These are phyloP conservation scores for Sparus aurata DNA, from an alignment of 2,797 vertebrate species.

Conservation along the genomic window DNA sequence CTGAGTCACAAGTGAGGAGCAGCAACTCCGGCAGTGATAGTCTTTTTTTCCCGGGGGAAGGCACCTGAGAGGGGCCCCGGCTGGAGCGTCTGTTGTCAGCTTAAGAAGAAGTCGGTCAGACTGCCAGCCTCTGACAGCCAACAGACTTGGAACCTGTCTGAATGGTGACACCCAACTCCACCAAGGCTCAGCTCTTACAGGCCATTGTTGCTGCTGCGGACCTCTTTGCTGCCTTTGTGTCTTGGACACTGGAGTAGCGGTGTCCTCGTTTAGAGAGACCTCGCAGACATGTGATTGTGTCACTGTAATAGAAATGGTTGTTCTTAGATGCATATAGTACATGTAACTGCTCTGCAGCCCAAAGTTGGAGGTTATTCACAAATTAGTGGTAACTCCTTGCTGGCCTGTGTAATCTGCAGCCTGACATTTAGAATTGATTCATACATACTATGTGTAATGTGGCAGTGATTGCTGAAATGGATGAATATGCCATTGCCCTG, in stretches of 20 bases:
- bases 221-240: constrained; percentile 31
- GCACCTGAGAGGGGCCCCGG: constrained; percentile 23
- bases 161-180: constrained; percentile 51
- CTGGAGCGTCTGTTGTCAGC: constrained; percentile 49
- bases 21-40: constrained; percentile 33
- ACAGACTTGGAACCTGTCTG: constrained; percentile 42
- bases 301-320: constrained; percentile 16
- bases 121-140: constrained; percentile 53
- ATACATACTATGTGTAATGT: constrained; percentile 18
- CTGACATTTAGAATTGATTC: constrained; percentile 52
- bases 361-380: constrained; percentile 38
- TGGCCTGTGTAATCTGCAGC: constrained; percentile 32
- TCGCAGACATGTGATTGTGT: constrained; percentile 17
- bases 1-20: constrained; percentile 28
- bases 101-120: constrained; percentile 39
- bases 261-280: constrained; percentile 43
- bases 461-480: constrained; percentile 53
- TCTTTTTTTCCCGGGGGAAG: constrained; percentile 24
- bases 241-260: constrained; percentile 31
- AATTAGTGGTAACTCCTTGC: constrained; percentile 25
- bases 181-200: constrained; percentile 31
- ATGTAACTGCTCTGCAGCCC: constrained; percentile 8
- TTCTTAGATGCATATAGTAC: constrained; percentile 12
- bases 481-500: constrained; percentile 38
- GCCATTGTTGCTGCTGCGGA: constrained; percentile 35